These are phyloP conservation scores for Tiaroga cobitis DNA, from an alignment of 2,797 vertebrate species.

Conservation along the genomic window DNA sequence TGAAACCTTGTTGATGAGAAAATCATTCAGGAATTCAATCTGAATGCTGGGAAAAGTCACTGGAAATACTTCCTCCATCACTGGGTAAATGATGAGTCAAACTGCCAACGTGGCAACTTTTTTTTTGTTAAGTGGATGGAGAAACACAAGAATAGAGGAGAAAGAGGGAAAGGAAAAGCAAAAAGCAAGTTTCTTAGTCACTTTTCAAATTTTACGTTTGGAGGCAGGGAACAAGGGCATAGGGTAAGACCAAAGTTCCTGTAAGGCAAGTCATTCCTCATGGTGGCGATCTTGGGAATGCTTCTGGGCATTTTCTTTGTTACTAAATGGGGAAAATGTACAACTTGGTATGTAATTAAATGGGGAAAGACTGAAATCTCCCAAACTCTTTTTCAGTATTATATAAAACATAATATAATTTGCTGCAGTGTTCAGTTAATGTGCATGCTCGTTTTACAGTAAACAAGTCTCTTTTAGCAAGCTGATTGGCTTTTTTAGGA, in stretches of 20 bases:
- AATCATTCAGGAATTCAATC: constrained; percentile 3
- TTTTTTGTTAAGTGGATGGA: constrained; percentile 28
- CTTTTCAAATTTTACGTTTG: not conserved
- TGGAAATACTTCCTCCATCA: constrained; percentile 4
- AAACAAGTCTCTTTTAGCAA: not conserved
- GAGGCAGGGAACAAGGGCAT: not conserved
- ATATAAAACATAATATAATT: not conserved
- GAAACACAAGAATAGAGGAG: not conserved
- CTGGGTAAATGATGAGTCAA: constrained; percentile 13
- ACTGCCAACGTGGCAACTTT: constrained; percentile 34
- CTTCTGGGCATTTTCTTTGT: not conserved
- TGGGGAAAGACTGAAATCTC: not conserved
- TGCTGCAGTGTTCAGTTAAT: not conserved
- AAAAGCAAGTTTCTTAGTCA: not conserved
- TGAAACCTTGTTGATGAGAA: constrained; percentile 3
- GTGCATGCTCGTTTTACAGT: not conserved
- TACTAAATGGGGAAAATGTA: not conserved
- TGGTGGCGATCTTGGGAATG: not conserved
- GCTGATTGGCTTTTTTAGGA: not conserved
- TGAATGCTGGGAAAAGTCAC: constrained; percentile 20
- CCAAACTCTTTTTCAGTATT: not conserved
- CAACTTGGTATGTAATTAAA: not conserved
- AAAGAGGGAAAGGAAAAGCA: not conserved
- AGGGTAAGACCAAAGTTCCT: not conserved
- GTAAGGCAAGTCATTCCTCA: not conserved